Base-by-base conservation (phyloP, 2,797 vertebrate species). In the Sphenodon punctatus region DNA sequence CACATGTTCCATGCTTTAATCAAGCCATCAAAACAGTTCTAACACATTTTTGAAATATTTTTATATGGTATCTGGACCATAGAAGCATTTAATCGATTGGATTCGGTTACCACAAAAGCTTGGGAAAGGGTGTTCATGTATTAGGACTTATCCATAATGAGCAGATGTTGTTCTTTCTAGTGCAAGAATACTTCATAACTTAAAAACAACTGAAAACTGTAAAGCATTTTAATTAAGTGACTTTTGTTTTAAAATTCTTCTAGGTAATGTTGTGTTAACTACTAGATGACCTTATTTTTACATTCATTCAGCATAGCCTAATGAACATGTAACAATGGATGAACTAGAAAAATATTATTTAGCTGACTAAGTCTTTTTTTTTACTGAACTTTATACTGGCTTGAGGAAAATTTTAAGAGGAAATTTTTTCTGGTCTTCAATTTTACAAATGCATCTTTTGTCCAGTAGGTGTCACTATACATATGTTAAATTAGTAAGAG, bases 391-490 rank as follows among this genome's bases (percentile, higher is more conserved):
- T 8, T 53, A 36, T 38, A 22, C 34, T 39, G 69, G 6, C 67
- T 63, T 22, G 42, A 42, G 7, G 65, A 32, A 2, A 43, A 16
- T 39, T 39, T 15, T 30, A 45, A 41, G 6, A n/a, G 22, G 22
- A 39, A 9, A 61, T 19, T 66, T 58, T 59, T 49, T 13, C n/a
- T 25, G 14, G 60, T 2, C 10, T 56, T 6, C 22, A 48, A 2
- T 58, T 19, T 3, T 73, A 88, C 72, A 83, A 56, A 83, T 84
- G 48, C 80, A 13, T 27, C 42, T 60, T 36, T 59, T 91, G 67
- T 63, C 91, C 89, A 81, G 73, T 76, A 88, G 91, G 61, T 92
- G 85, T 89, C 86, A 74, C 83, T 88, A 68, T 80, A 82, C 48
- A 41, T 64, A 85, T 87, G 75, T 36, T 5, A 45, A 34, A 23